Percentiles rank a stretch among this genome's conserved stretches.
phyloP scores from a whole-genome alignment of 1,140 invertebrate species.

The Diploscapter pachys region DNA sequence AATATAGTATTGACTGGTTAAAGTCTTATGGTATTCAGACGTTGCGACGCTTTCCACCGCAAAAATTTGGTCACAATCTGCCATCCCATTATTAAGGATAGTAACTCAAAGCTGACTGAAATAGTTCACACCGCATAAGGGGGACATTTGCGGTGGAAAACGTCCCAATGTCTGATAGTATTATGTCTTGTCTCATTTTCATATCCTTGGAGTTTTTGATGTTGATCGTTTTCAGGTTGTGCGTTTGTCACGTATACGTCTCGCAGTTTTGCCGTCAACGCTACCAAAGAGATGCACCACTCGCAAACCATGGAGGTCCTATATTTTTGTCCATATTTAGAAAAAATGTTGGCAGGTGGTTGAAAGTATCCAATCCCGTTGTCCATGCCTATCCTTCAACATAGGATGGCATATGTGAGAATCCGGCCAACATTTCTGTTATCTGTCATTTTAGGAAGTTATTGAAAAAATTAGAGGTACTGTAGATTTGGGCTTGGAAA shows the following conservation, averaged over 20 bases:
- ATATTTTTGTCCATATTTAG: conserved; percentile 1
- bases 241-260: conserved; percentile 95
- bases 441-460: neutral
- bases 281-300: conserved; percentile 94
- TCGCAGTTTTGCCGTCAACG: conserved; percentile 89
- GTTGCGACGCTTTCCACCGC: too few species aligned
- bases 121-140: too few species aligned
- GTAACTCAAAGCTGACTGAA: too few species aligned
- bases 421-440: neutral
- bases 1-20: neutral
- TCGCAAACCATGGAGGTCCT: conserved; percentile 91
- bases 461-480: neutral
- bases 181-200: conserved; percentile 13
- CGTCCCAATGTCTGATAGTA: neutral
- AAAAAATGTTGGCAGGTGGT: too few species aligned
- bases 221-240: conserved; percentile 70
- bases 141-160: too few species aligned
- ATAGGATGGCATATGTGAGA: conserved; percentile 8
- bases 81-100: too few species aligned
- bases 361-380: neutral
- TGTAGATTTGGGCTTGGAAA: conserved; percentile 1
- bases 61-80: too few species aligned
- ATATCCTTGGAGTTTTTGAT: neutral
- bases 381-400: neutral
- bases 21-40: neutral